Percentiles rank a stretch among this genome's conserved stretches.
phyloP scores from a whole-genome alignment of 2,797 vertebrate genomes.

The Acropternis orthonyx region DNA sequence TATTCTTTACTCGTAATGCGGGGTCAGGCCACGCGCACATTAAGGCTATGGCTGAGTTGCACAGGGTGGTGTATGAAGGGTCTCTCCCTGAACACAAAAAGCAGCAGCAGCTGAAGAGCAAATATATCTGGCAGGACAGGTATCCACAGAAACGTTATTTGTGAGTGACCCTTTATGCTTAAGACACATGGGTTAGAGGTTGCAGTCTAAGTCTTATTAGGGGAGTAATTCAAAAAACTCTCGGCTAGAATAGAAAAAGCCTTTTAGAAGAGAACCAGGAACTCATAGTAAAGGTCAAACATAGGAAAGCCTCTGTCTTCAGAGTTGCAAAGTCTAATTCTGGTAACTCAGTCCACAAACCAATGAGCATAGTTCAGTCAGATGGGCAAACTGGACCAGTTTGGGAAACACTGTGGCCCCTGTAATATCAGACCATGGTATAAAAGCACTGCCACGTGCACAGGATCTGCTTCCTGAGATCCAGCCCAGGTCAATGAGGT shows the following conservation, averaged over 20 bases:
- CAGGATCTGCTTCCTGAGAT: background rate
- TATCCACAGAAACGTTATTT: background rate
- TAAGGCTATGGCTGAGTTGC: background rate
- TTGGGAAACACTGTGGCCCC: background rate
- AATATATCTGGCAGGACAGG: background rate
- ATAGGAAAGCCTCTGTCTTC: background rate
- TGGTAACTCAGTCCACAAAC: background rate
- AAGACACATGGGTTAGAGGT: background rate
- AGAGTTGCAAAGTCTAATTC: background rate
- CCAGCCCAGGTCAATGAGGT: background rate
- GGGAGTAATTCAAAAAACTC: background rate
- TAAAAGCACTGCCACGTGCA: background rate
- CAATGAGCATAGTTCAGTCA: fast-evolving
- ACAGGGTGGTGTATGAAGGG: background rate
- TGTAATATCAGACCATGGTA: background rate
- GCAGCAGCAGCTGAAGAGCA: background rate
- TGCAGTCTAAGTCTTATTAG: background rate
- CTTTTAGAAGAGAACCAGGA: background rate
- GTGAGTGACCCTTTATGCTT: background rate
- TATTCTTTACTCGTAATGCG: fast-evolving
- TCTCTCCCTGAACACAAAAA: background rate
- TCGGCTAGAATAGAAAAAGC: background rate
- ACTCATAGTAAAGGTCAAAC: background rate
- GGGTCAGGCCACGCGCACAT: background rate
- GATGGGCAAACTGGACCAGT: background rate